Evolutionary conservation across 2,113 vertebrate species (phyloP), one percentile per base, ranked within the genome.

Genomic region (Oncorhynchus tshawytscha): DNA sequence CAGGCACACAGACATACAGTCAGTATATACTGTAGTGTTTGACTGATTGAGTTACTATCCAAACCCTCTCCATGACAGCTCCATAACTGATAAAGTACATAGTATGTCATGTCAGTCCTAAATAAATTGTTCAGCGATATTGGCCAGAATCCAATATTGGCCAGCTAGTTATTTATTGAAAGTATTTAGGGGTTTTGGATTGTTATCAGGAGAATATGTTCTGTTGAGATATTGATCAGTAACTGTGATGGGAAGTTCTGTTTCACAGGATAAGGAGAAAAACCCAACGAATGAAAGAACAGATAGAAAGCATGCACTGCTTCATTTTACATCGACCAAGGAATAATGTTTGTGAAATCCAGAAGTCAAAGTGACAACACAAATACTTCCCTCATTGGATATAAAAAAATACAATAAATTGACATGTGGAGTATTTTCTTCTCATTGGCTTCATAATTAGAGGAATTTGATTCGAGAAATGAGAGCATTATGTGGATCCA

Each of bases 401-500:
- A 71, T 68, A 49, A 49, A 27, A 27, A 45, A 11, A 45, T 11
- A 73, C 71, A 67, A 65, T 54, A 59, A 51, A 77, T 70, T 54
- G 25, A 69, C 39, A 74, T 71, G 39, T 70, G 67, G 34, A 11
- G 15, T 64, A 54, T 5, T 31, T 31, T 60, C 59, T 18, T 27
- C 24, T 27, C 39, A 4, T 1, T 71, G 49, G 60, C 18, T 54
- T 48, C 7, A n/a, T 48, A 75, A 11, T 59, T 16, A 29, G 29
- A 49, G 51, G 7, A 24, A 62, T 39, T 16, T 5, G 18, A 68
- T 45, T 68, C 12, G 18, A 68, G 16, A 45, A 39, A 39, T 39
- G 5, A 68, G 16, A 73, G 48, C 69, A 76, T 73, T 76, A 83
- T 89, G 72, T 87, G 78, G 71, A 76, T 78, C 24, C 70, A 78